Evolutionary conservation across 2,888 invertebrate species (phyloP).

Genomic region (Nebria brevicollis): DNA sequence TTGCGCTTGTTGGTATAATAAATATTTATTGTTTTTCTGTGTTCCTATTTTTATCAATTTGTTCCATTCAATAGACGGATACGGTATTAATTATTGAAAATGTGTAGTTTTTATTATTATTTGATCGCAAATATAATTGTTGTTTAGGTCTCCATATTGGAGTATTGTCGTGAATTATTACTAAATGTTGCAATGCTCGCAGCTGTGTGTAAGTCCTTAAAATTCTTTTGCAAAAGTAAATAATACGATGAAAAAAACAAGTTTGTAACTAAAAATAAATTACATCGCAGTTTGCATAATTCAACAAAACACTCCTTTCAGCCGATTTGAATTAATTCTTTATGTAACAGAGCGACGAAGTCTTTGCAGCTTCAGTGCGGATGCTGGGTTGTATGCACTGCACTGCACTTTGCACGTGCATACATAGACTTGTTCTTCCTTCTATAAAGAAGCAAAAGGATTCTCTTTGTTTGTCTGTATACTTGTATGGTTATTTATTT

Average conservation of each 20-base stretch:
- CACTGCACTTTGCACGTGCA: background rate
- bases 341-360: background rate
- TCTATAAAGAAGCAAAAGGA: background rate
- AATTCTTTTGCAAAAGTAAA: no score
- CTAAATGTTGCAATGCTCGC: no score
- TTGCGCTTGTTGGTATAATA: background rate
- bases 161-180: no score
- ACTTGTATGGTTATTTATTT: background rate
- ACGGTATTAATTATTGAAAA: no score
- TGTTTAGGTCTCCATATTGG: no score
- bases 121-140: no score
- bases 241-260: no score
- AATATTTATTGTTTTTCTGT: background rate
- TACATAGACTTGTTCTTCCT: background rate
- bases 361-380: background rate
- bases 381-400: background rate
- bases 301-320: background rate
- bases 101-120: no score
- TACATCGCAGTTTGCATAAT: background rate
- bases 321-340: background rate
- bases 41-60: background rate
- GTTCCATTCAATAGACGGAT: background rate
- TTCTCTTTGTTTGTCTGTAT: background rate
- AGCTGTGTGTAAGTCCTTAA: no score
- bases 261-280: background rate